Evolutionary conservation across 2,797 vertebrate genomes (phyloP), one percentile per base, ranked within the genome.

Genomic region (Labeo calbasu): DNA sequence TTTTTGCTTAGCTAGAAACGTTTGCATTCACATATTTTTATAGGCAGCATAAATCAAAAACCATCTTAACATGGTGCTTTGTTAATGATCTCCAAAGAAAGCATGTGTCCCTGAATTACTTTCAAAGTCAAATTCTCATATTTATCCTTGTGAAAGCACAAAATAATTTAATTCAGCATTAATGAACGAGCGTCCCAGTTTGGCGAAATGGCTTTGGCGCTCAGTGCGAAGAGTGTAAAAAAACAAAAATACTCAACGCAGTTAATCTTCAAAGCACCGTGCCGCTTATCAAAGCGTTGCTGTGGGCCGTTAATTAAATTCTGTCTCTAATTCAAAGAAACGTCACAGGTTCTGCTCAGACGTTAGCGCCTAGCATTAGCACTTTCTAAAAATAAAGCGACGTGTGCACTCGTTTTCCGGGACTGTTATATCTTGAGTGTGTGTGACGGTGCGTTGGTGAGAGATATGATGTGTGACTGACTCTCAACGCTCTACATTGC

Each of bases 321-420:
- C 72, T 78, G 50, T 68, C 80, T 83, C 65, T 55, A 51, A 83
- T 65, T 82, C 81, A 72, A 69, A 81, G 32, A 57, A 66, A 70
- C 17, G 5, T 71, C 0, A 55, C 51, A 53, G 70, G 63, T 73
- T 70, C 50, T 43, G 51, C 75, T 83, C 53, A 15, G 51, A 76
- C 17, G 46, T 72, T 83, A 77, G 79, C 87, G 36, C 79, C 68
- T 82, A 84, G 43, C 83, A 83, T 86, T 86, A 73, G 73, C 59
- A 25, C 77, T 51, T 88, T 85, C 85, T 83, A 87, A 87, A 88
- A 84, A 85, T 87, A 88, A 87, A 85, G 19, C n/a, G 19, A 63
- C 1, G 13, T 51, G 77, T 63, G 84, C 72, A 57, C 72, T 81
- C 17, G 71, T 85, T 85, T 68, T 85, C 46, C 66, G 59, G 59